Percentiles rank a stretch among this genome's conserved stretches.
phyloP scores from a whole-genome alignment of 2,113 vertebrate genomes.

The Eolophus roseicapilla region DNA sequence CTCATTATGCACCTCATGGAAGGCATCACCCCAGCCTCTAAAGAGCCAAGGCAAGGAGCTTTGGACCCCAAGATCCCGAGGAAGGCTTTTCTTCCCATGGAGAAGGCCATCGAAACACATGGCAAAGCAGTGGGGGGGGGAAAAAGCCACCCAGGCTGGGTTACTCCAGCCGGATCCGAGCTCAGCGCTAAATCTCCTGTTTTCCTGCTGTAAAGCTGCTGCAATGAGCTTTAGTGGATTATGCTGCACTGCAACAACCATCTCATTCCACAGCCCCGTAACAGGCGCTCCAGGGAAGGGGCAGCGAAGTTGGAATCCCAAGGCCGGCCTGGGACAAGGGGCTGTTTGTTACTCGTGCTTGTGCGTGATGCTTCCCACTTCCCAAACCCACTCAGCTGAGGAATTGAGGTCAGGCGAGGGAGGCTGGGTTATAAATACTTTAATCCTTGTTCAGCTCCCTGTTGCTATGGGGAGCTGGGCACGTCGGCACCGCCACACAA shows the following conservation, averaged over 20 bases:
- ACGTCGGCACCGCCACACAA: conserved; percentile 58
- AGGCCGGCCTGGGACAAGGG: not conserved
- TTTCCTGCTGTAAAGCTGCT: not conserved
- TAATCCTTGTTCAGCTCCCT: conserved; percentile 71
- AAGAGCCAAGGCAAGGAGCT: not conserved
- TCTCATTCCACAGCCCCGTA: not conserved
- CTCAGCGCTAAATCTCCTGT: not conserved
- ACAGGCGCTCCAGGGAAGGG: not conserved
- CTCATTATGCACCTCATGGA: not conserved
- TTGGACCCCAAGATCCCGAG: not conserved
- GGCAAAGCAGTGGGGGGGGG: not conserved
- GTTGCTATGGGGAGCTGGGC: conserved; percentile 71
- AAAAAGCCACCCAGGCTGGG: not conserved
- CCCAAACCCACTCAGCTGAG: conserved; percentile 52
- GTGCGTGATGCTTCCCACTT: not conserved
- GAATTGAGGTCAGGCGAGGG: conserved; percentile 69
- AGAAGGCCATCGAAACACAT: not conserved
- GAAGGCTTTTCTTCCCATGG: not conserved
- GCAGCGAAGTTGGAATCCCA: not conserved
- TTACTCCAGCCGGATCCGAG: not conserved
- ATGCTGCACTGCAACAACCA: not conserved
- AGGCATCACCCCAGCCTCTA: not conserved
- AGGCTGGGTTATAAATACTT: conserved; percentile 72
- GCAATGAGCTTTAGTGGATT: conserved; percentile 42
- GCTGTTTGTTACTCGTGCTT: not conserved